Base-by-base conservation (phyloP, 2,797 vertebrate species). In the Rhinogobio ventralis region DNA sequence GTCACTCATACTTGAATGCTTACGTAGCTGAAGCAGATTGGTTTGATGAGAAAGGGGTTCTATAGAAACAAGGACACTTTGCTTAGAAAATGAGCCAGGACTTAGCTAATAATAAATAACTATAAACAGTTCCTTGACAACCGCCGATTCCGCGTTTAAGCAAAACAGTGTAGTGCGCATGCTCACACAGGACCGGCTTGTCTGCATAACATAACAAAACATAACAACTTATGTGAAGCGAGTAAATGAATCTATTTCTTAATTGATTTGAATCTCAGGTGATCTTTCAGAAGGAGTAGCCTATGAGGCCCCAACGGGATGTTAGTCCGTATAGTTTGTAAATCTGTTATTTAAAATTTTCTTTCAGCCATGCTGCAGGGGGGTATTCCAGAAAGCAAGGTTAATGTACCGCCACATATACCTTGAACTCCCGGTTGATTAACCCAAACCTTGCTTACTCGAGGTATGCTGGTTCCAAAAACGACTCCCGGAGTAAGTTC, bases 131-230 rank as follows among this genome's bases (percentile, higher is more conserved):
- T 62, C 8, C 14, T 25, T 64, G 19, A 42, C 9, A 15, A 7
- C 28, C 23, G 20, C 81, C 15, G 42, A 64, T 25, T 82, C 14
- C 20, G 57, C 20, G 45, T 51, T 82, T 82, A 66, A 4, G 3
- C 45, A 82, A 82, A 57, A 66, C 39, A 2, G 20, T 33, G 20
- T 10, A 66, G 19, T 53, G 71, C 81, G 81, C 81, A 83, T 83
- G 81, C 71, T 5, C 79, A 11, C 8, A n/a, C 19, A 5, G 7
- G 20, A 67, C 5, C 6, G 46, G 45, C 64, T 14, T 36, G 9
- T 15, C 19, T 51, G 25, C 55, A 57, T 57, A n/a, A 20, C 9
- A 57, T 1, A 30, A 14, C 46, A 36, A 3, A 36, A 57, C 36
- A 6, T 19, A 42, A 60, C 36, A 67, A 39, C 33, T 33, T 20